These are phyloP conservation scores for Vesta saturnalis DNA, from an alignment of 2,888 invertebrate genomes.

Conservation along the genomic window DNA sequence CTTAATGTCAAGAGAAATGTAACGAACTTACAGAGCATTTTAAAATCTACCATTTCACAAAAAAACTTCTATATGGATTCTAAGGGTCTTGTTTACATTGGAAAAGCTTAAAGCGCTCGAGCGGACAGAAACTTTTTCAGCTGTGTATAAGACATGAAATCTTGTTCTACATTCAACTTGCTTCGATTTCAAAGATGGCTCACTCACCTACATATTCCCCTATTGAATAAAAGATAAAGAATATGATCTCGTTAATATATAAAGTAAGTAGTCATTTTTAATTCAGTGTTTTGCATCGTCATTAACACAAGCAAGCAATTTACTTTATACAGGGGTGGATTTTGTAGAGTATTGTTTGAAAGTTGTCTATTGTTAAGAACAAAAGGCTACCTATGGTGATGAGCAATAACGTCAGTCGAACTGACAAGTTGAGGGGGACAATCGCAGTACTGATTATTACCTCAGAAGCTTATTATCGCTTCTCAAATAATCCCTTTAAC, in stretches of 20 bases:
- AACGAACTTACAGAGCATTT: conserved; percentile 2
- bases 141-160: conserved; percentile 6
- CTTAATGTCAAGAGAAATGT: neutral
- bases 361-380: conserved; percentile 33
- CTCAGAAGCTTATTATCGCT: conserved; percentile 43
- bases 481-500: conserved; percentile 41
- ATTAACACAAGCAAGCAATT: conserved; percentile 23
- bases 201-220: neutral
- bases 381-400: conserved; percentile 31
- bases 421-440: conserved; percentile 39
- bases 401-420: conserved; percentile 39
- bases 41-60: conserved; percentile 10
- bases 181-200: neutral
- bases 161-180: neutral
- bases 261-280: conserved; percentile 23
- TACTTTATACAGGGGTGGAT: conserved; percentile 35
- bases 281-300: conserved; percentile 24
- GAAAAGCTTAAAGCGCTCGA: conserved; percentile 14
- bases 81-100: conserved; percentile 14
- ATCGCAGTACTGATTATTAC: conserved; percentile 42
- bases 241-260: conserved; percentile 8
- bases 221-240: neutral
- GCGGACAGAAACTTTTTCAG: conserved; percentile 10
- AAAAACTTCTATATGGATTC: conserved; percentile 12
- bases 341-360: conserved; percentile 29